Base-by-base conservation (phyloP, 1,140 invertebrate genomes). In the Samia ricini region DNA sequence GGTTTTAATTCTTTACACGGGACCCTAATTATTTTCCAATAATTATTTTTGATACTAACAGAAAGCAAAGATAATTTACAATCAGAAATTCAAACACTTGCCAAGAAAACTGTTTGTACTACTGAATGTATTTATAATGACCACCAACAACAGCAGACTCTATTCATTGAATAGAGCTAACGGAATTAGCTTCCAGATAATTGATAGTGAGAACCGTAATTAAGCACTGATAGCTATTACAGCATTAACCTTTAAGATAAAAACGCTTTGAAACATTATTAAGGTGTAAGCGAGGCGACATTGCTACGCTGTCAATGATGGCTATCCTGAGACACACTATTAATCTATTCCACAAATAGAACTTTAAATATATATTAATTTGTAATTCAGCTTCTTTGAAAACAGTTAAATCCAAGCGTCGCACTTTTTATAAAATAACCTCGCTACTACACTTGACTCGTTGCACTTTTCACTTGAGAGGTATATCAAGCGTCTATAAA, bases 291-390 rank as follows among this genome's bases (percentile, higher is more conserved):
- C 20, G 50, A n/a, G 26, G 29, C 33, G n/a, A 4, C 50, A 20
- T 23, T 20, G 26, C 20, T 33, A 56, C 24, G 49, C 3, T 60
- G 64, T 69, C 59, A 72, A 33, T 60, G 66, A 74, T 69, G 54
- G 62, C 56, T 71, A 69, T 69, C 69, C 61, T 55, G 56, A 51
- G 36, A 48, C 29, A 62, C 51, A 54, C 67, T 69, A 67, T 63
- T 75, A 61, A 71, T 65, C 62, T 69, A 57, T 71, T 62, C 52
- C 57, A 60, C 20, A 15, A 33, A 60, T 56, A 42, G 23, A 54
- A 54, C 56, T 58, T 58, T 58, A 19, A 42, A 58, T 23, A 15
- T 55, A 10, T n/a, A 10, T 55, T 55, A 55, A 55, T 22, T 55
- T 23, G n/a, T 50, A 20, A 50, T n/a, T n/a, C n/a, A n/a, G n/a